phyloP scores from a whole-genome alignment of 2,888 invertebrate species.

The Aspidapion aeneum region DNA sequence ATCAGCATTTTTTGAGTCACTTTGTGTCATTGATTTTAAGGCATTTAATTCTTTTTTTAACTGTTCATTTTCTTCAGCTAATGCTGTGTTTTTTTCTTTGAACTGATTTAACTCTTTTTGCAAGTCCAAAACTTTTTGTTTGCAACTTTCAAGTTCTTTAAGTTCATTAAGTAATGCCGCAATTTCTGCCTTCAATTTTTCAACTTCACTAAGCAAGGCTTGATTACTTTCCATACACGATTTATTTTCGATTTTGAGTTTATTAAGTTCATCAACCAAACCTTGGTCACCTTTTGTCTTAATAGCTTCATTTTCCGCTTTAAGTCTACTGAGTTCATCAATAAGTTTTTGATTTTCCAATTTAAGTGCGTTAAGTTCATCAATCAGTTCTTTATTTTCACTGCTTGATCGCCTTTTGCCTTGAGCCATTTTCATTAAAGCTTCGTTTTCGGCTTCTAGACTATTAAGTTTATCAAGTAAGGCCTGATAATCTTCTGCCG shows the following conservation, averaged over 20 bases:
- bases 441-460: not conserved
- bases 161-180: not conserved
- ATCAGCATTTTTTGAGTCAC: not conserved
- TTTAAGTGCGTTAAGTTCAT: constrained; percentile 16
- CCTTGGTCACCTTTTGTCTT: not conserved
- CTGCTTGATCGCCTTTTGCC: not conserved
- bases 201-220: not conserved
- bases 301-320: not conserved
- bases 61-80: not conserved
- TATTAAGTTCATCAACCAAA: not conserved
- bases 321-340: not conserved
- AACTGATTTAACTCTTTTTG: not conserved
- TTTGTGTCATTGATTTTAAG: constrained; percentile 10
- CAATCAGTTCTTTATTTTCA: not conserved
- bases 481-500: too few relatives aligned
- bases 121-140: not conserved
- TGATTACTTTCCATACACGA: not conserved
- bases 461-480: too few relatives aligned
- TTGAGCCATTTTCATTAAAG: not conserved
- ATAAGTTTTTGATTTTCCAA: constrained; percentile 18
- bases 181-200: not conserved
- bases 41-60: not conserved
- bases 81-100: not conserved
- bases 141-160: not conserved
- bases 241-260: not conserved